Evolutionary conservation across 2,797 vertebrate species (phyloP).

Genomic region (Acanthiza pusilla): DNA sequence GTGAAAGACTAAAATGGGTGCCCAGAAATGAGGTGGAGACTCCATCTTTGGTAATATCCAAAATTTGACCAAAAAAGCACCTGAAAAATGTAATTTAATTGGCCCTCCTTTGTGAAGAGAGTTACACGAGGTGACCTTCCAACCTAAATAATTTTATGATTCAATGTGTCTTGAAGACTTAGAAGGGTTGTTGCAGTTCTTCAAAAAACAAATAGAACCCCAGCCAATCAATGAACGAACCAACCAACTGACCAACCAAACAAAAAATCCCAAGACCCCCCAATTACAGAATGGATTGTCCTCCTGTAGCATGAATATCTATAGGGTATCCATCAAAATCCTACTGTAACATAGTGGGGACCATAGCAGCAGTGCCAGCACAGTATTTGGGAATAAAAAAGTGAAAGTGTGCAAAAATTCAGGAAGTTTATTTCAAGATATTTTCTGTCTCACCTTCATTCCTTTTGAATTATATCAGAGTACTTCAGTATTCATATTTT

Average conservation of each 20-base stretch:
- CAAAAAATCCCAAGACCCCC: fast-evolving
- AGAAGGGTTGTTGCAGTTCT: neutral
- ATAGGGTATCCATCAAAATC: neutral
- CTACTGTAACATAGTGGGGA: neutral
- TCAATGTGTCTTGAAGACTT: neutral
- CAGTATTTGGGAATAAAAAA: neutral
- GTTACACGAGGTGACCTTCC: neutral
- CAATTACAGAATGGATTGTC: neutral
- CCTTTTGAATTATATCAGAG: neutral
- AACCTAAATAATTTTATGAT: neutral
- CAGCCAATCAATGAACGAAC: fast-evolving
- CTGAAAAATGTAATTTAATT: neutral
- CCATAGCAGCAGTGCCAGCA: neutral
- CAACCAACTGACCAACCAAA: neutral
- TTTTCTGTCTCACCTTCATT: neutral
- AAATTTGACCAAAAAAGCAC: neutral
- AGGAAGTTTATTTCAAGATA: neutral
- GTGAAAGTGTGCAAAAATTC: neutral
- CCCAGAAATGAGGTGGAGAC: neutral
- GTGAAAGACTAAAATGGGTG: neutral
- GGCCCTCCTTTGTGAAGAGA: neutral
- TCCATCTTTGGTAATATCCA: neutral
- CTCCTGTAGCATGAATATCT: neutral
- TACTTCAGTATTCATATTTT: neutral
- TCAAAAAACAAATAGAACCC: neutral